Evolutionary conservation across 2,888 invertebrate genomes (phyloP).

Genomic region (Rotaria magnacalcarata): DNA sequence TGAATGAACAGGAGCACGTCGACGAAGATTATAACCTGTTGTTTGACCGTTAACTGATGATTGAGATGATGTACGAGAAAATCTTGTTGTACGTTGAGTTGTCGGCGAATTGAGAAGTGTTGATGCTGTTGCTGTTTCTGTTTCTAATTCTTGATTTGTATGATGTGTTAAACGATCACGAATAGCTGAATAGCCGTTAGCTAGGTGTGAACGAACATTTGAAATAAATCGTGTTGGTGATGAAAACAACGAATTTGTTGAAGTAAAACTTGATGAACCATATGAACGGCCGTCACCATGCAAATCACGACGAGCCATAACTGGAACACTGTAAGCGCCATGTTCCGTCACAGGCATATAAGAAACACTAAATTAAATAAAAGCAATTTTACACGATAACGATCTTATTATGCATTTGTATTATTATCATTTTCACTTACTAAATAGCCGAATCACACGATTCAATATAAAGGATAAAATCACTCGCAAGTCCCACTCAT

Average conservation of each 20-base stretch:
- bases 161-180: constrained; percentile 19
- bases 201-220: constrained; percentile 12
- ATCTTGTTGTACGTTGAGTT: background rate
- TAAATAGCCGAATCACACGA: too few relatives aligned
- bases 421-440: too few relatives aligned
- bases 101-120: background rate
- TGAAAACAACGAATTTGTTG: background rate
- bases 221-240: background rate
- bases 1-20: background rate
- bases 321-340: background rate
- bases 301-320: constrained; percentile 29
- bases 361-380: background rate
- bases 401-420: too few relatives aligned
- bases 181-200: background rate
- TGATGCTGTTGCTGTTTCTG: background rate
- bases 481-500: too few relatives aligned
- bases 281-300: background rate
- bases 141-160: too few relatives aligned
- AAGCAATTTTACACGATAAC: background rate
- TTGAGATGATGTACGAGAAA: constrained; percentile 25
- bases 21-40: background rate
- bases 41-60: background rate
- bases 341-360: constrained; percentile 19
- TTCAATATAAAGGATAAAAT: too few relatives aligned
- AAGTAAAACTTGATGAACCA: background rate